phyloP scores from a whole-genome alignment of 1,140 invertebrate genomes.

The Diachasmimorpha longicaudata region DNA sequence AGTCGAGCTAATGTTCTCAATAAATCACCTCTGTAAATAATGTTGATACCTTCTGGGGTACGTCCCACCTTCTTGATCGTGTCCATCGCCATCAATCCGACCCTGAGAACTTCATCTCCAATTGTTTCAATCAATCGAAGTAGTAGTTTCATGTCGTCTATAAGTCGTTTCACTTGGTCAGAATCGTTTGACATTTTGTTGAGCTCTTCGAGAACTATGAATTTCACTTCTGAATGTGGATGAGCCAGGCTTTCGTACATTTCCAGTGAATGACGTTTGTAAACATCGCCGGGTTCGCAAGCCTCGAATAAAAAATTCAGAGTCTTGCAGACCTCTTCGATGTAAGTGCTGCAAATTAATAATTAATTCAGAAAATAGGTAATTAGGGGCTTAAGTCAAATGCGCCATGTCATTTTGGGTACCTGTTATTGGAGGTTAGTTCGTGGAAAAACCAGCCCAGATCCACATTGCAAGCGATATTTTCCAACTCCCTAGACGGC shows the following conservation, averaged over 20 bases:
- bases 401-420: conserved; percentile 34
- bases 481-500: conserved; percentile 33
- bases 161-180: conserved; percentile 51
- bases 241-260: conserved; percentile 56
- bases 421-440: conserved; percentile 57
- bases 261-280: conserved; percentile 52
- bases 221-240: conserved; percentile 45
- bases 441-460: conserved; percentile 43
- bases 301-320: conserved; percentile 50
- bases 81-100: conserved; percentile 67
- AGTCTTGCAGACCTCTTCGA: conserved; percentile 58
- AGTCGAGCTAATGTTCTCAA: conserved; percentile 46
- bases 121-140: conserved; percentile 65
- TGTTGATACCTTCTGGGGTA: conserved; percentile 51
- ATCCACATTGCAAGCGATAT: conserved; percentile 43
- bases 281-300: conserved; percentile 51
- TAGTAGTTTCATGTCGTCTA: conserved; percentile 64
- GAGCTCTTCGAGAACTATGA: conserved; percentile 53
- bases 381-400: too few relatives aligned
- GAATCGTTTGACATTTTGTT: conserved; percentile 49
- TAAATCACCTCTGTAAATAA: conserved; percentile 42
- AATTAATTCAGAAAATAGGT: too few relatives aligned
- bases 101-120: conserved; percentile 65
- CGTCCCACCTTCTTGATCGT: conserved; percentile 65
- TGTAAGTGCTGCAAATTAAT: conserved; percentile 52